A percentile compares a stretch with the other conserved stretches of the same genome.
phyloP scores from a whole-genome alignment of 2,888 invertebrate genomes.

The Noctua pronuba region DNA sequence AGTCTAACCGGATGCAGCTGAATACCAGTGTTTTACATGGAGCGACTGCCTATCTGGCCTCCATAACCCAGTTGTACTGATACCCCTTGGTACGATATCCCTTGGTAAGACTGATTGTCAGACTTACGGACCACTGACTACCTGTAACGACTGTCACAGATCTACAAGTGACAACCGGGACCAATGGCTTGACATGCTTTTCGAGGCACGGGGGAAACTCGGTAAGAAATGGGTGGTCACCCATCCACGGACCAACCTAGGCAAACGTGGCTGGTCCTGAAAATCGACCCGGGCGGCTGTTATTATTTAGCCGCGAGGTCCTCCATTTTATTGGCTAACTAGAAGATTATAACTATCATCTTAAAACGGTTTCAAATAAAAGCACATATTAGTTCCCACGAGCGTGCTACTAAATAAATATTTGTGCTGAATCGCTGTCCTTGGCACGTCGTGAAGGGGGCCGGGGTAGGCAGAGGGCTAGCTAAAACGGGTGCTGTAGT shows the following conservation, averaged over 20 bases:
- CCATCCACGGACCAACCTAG: background rate
- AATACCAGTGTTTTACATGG: background rate
- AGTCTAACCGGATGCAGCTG: background rate
- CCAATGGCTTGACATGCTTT: background rate
- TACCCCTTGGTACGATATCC: background rate
- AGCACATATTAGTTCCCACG: slow-evolving; percentile 32
- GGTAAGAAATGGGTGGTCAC: background rate
- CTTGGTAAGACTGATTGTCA: background rate
- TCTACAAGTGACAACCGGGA: background rate
- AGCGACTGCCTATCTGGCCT: background rate
- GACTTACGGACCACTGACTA: background rate
- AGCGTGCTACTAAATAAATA: slow-evolving; percentile 71
- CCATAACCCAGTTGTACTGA: background rate
- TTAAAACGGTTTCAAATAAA: slow-evolving; percentile 7
- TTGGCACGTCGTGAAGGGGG: slow-evolving; percentile 68
- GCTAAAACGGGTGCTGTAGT: slow-evolving; percentile 54
- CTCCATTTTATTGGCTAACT: background rate
- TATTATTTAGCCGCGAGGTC: background rate
- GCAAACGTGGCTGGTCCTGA: background rate
- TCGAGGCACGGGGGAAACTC: background rate
- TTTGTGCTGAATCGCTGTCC: slow-evolving; percentile 70
- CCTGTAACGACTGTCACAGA: background rate
- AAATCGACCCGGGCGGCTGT: background rate
- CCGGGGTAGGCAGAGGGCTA: slow-evolving; percentile 52
- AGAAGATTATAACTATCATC: background rate